phyloP scores from a whole-genome alignment of 2,113 vertebrate species.

The Galbula dea region DNA sequence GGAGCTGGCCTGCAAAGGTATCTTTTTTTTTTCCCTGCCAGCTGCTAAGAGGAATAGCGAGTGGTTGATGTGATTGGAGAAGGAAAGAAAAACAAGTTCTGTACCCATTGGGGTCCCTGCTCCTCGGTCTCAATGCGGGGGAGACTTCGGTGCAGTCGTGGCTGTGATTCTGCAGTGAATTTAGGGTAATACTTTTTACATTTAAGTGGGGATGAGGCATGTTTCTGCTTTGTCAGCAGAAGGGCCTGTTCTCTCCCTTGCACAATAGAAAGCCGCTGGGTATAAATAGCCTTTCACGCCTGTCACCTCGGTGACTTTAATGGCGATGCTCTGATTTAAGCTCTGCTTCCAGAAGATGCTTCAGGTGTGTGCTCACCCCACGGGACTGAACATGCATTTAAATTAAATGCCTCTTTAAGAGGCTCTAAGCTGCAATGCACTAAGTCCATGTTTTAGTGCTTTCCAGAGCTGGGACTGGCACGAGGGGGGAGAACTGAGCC shows the following conservation, averaged over 20 bases:
- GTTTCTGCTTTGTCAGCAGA: slow-evolving; percentile 47
- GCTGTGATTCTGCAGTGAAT: background rate
- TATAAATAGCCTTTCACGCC: slow-evolving; percentile 27
- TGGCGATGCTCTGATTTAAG: slow-evolving; percentile 31
- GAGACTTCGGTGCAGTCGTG: accelerated
- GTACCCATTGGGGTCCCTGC: accelerated
- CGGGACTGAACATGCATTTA: accelerated
- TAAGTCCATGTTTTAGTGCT: background rate
- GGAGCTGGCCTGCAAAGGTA: background rate
- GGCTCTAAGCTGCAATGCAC: background rate
- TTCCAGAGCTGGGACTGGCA: background rate
- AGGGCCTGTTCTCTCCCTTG: background rate
- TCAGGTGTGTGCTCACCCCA: background rate
- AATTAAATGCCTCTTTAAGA: background rate
- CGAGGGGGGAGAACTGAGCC: background rate
- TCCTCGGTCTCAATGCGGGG: accelerated
- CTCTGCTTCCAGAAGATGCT: background rate
- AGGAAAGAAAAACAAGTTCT: background rate
- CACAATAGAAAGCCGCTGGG: background rate
- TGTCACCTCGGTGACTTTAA: background rate
- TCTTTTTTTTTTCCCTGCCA: background rate
- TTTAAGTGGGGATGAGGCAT: background rate
- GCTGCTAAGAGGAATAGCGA: background rate
- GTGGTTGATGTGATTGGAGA: background rate
- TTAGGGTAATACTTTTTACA: background rate